Percentiles rank a stretch among this genome's conserved stretches.
phyloP scores from a whole-genome alignment of 1,140 invertebrate species.

The Caenorhabditis inopinata region DNA sequence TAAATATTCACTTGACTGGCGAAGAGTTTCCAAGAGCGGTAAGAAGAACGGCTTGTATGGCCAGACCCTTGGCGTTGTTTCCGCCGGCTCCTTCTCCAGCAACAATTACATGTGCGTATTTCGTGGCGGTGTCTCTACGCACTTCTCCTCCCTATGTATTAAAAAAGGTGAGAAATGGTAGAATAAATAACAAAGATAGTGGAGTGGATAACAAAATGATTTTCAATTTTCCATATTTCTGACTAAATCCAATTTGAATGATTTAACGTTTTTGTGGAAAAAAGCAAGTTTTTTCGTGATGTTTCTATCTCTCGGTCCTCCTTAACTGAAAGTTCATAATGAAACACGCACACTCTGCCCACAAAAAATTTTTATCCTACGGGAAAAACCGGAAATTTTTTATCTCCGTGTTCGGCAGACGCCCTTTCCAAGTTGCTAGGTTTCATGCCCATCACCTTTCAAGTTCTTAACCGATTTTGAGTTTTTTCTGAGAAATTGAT shows the following conservation, averaged over 20 bases:
- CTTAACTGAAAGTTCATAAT: background rate
- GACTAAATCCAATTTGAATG: background rate
- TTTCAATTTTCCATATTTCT: background rate
- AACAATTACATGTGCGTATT: constrained; percentile 59
- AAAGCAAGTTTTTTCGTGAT: constrained; percentile 25
- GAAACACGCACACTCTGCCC: background rate
- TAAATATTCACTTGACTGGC: background rate
- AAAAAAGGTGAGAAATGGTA: constrained; percentile 3
- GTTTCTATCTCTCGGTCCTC: background rate
- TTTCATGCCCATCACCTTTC: background rate
- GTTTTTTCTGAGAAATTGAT: background rate
- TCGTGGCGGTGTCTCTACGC: constrained; percentile 42
- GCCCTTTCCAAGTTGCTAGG: background rate
- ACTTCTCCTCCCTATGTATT: constrained; percentile 54
- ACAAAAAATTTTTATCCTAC: background rate
- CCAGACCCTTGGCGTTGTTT: constrained; percentile 57
- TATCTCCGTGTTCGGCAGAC: background rate
- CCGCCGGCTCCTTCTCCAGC: constrained; percentile 59
- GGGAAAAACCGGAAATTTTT: background rate
- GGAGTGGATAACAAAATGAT: background rate
- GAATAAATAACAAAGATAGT: constrained; percentile 16
- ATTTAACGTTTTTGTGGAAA: background rate
- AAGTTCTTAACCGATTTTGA: background rate
- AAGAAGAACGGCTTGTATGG: constrained; percentile 58
- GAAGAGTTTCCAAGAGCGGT: constrained; percentile 34